Evolutionary conservation across 2,113 vertebrate species (phyloP).

Genomic region (Cervus canadensis): DNA sequence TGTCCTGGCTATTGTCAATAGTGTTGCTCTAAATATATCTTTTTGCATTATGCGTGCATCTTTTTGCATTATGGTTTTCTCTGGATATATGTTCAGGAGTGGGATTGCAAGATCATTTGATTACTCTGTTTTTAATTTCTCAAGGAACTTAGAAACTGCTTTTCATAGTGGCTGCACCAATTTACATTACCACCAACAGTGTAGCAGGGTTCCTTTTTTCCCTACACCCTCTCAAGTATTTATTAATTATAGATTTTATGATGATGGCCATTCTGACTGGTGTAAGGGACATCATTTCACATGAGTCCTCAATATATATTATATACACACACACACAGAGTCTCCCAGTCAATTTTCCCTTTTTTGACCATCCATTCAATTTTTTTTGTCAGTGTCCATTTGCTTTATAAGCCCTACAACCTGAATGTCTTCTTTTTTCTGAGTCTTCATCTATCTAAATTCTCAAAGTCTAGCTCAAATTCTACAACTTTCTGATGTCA

Average conservation of each 20-base stretch:
- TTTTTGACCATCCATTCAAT: not conserved
- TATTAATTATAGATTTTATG: not conserved
- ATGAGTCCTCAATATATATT: not conserved
- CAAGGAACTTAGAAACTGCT: not conserved
- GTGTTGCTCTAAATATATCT: not conserved
- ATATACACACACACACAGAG: not conserved
- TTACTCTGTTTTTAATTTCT: not conserved
- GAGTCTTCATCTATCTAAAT: not conserved
- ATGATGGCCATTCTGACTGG: not conserved
- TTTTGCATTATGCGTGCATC: not conserved
- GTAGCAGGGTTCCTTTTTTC: not conserved
- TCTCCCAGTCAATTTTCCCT: not conserved
- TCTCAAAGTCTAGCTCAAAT: not conserved
- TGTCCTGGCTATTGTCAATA: not conserved
- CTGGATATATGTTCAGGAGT: not conserved
- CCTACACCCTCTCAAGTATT: not conserved
- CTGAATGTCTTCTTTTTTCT: not conserved
- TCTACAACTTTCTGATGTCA: not conserved
- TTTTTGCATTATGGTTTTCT: not conserved
- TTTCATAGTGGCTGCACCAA: not conserved
- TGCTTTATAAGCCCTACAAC: not conserved
- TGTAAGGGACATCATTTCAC: not conserved
- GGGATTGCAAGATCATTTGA: not conserved
- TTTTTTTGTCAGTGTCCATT: not conserved
- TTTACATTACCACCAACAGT: not conserved